Evolutionary conservation across 2,113 vertebrate species (phyloP).

Genomic region (Stegastes partitus): DNA sequence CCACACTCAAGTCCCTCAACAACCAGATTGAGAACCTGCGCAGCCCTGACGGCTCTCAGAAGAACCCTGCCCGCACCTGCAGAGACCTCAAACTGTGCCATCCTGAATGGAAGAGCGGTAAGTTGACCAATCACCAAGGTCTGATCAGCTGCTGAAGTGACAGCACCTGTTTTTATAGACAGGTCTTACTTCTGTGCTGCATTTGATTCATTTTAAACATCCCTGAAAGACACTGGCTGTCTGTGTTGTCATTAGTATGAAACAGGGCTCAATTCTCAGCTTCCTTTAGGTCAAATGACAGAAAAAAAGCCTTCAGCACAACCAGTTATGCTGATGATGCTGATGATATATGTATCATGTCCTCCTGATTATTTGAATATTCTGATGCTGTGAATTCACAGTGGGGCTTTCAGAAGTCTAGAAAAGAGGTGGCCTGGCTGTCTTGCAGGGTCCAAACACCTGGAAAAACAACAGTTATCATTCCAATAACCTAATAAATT

Average conservation of each 20-base stretch:
- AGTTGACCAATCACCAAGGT: slow-evolving; percentile 24
- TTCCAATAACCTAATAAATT: background rate
- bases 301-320: background rate
- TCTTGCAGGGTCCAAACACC: too few relatives aligned
- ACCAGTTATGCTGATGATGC: background rate
- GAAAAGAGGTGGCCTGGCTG: too few relatives aligned
- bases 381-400: background rate
- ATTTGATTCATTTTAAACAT: too few relatives aligned
- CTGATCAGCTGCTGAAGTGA: background rate
- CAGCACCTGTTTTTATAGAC: too few relatives aligned
- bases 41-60: slow-evolving; percentile 93
- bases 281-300: background rate
- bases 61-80: slow-evolving; percentile 96
- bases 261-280: too few relatives aligned
- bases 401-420: background rate
- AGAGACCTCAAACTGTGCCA: slow-evolving; percentile 96
- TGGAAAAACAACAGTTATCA: background rate
- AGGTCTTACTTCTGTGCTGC: too few relatives aligned
- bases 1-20: slow-evolving; percentile 95
- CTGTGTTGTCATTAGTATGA: too few relatives aligned
- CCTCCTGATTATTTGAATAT: background rate
- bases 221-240: too few relatives aligned
- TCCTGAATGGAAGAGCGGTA: slow-evolving; percentile 97
- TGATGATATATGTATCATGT: background rate
- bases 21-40: slow-evolving; percentile 96